These are phyloP conservation scores for Noctua janthina DNA, from an alignment of 2,888 invertebrate species.

Conservation along the genomic window DNA sequence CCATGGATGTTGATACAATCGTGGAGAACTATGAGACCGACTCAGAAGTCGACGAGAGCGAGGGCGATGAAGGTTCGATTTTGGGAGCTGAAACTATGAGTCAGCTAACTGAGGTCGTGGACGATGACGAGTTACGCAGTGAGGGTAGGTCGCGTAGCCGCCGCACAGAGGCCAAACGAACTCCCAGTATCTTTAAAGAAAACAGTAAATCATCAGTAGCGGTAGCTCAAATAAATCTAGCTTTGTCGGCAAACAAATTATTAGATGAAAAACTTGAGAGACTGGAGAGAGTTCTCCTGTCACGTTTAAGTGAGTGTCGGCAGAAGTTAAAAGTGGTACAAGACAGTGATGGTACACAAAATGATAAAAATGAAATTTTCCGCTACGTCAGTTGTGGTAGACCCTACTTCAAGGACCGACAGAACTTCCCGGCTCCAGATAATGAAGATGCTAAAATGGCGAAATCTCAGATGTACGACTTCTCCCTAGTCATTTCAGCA, in stretches of 20 bases:
- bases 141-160: neutral
- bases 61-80: constrained; percentile 72
- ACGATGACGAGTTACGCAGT: constrained; percentile 62
- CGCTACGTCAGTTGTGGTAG: constrained; percentile 86
- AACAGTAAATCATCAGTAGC: constrained; percentile 24
- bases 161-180: neutral
- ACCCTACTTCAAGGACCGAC: constrained; percentile 92
- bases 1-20: constrained; percentile 66
- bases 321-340: constrained; percentile 73
- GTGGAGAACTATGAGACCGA: constrained; percentile 43
- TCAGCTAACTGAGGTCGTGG: constrained; percentile 69
- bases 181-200: neutral
- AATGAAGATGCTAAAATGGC: constrained; percentile 91
- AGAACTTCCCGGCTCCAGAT: constrained; percentile 88
- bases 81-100: constrained; percentile 72
- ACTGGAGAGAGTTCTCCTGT: constrained; percentile 77
- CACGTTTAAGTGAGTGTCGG: constrained; percentile 79
- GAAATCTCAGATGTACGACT: constrained; percentile 83
- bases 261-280: constrained; percentile 77
- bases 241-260: constrained; percentile 81
- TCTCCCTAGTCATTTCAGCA: constrained; percentile 83
- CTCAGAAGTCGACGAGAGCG: constrained; percentile 60
- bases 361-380: constrained; percentile 70
- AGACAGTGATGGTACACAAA: constrained; percentile 19
- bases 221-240: constrained; percentile 72